Base-by-base conservation (phyloP, 2,888 invertebrate species). In the Plemyria rubiginata region DNA sequence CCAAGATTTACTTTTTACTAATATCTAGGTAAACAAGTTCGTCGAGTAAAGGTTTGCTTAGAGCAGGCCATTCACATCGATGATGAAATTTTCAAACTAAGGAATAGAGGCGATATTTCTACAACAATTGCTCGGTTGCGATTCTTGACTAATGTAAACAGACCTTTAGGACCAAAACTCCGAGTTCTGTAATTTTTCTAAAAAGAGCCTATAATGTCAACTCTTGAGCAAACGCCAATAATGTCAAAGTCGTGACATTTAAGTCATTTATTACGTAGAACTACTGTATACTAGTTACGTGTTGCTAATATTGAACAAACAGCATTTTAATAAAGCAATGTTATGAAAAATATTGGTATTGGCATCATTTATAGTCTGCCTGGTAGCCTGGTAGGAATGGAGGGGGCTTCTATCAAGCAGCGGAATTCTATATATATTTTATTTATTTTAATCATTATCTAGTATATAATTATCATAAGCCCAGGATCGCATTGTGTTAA, bases 211-310 rank as follows among this genome's bases (percentile, higher is more conserved):
- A 32, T 2, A 51, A 58, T 58, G 43, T 43, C 51, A 51, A 15
- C 38, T 46, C 41, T 53, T 57, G 52, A 53, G 48, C 49, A 57
- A 51, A 55, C 11, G 13, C 29, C n/a, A 11, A 40, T 16, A 28
- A 53, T 56, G 48, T 53, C 45, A 54, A 48, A 58, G 12, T 54
- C 50, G 50, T 62, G 62, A 54, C 62, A 62, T 54, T 57, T 55
- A n/a, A 32, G 41, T 32, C 46, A 16, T 40, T 62, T 62, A 32
- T 32, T 32, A 7, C 32, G 48, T 53, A 50, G 57, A 54, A 54
- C 40, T 22, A 13, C 4, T 3, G n/a, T 12, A 15, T n/a, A n/a
- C 7, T 43, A 15, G 13, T 43, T 32, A 32, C 8, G 4, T 32
- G 43, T 43, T n/a, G n/a, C n/a, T n/a, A 43, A 15, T 15, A 43